These are phyloP conservation scores for Hirtodrosophila confusa DNA, from an alignment of 2,888 invertebrate genomes.

Conservation along the genomic window DNA sequence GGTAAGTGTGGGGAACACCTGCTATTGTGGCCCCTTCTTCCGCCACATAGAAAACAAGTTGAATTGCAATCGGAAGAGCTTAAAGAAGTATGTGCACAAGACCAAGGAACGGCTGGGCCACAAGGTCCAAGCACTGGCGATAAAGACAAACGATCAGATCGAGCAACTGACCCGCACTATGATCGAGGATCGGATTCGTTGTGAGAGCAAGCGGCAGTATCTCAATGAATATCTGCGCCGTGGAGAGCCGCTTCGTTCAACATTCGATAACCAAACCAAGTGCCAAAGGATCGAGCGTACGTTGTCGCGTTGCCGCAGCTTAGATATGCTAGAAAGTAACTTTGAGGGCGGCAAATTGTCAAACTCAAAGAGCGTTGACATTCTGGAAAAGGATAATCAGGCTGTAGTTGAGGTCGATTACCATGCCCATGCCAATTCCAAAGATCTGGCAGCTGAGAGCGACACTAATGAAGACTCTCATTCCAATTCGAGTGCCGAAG, in stretches of 20 bases:
- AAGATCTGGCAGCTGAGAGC: constrained; percentile 41
- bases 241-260: constrained; percentile 87
- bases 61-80: constrained; percentile 89
- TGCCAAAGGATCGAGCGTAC: constrained; percentile 85
- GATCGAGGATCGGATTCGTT: constrained; percentile 81
- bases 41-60: constrained; percentile 93
- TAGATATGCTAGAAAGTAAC: constrained; percentile 87
- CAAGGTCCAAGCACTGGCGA: constrained; percentile 91
- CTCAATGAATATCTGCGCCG: constrained; percentile 89
- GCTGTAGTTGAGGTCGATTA: constrained; percentile 66
- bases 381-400: constrained; percentile 78
- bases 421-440: constrained; percentile 17
- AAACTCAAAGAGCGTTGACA: constrained; percentile 86
- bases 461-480: constrained; percentile 54
- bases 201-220: constrained; percentile 87
- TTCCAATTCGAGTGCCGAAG: constrained; percentile 35
- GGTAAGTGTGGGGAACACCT: constrained; percentile 96
- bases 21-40: constrained; percentile 96
- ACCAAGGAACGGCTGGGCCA: constrained; percentile 92
- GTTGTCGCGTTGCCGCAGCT: constrained; percentile 88
- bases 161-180: constrained; percentile 87
- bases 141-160: constrained; percentile 89
- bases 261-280: constrained; percentile 84
- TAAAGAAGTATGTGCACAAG: constrained; percentile 87
- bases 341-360: constrained; percentile 67